These are phyloP conservation scores for Schizotus pectinicornis DNA, from an alignment of 2,888 invertebrate species.

Conservation along the genomic window DNA sequence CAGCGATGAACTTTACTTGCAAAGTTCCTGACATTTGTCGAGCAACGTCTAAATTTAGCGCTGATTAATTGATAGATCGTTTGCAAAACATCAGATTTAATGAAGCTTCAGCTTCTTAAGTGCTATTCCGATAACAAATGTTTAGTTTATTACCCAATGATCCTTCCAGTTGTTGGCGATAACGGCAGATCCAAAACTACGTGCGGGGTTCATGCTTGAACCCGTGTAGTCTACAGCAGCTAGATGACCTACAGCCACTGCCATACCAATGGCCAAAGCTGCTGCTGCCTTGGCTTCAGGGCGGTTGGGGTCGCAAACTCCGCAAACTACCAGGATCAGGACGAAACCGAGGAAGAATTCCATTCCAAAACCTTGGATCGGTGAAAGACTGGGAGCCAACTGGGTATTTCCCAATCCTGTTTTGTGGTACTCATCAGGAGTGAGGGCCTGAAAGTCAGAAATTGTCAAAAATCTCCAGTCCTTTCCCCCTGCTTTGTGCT, in stretches of 20 bases:
- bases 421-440: constrained; percentile 68
- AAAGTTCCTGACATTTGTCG: background rate
- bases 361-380: constrained; percentile 84
- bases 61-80: too few species aligned
- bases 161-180: constrained; percentile 75
- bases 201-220: constrained; percentile 91
- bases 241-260: constrained; percentile 84
- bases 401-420: constrained; percentile 73
- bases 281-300: constrained; percentile 81
- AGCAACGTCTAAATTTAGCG: background rate
- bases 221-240: constrained; percentile 85
- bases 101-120: too few species aligned
- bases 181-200: constrained; percentile 86
- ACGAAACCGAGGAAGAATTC: constrained; percentile 85
- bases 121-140: background rate
- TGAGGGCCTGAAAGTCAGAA: constrained; percentile 64
- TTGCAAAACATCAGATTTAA: too few species aligned
- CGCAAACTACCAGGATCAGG: constrained; percentile 88
- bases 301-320: constrained; percentile 81
- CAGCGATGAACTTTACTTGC: background rate
- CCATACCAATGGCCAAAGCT: constrained; percentile 86
- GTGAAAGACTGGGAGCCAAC: constrained; percentile 65
- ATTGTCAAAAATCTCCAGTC: constrained; percentile 9
- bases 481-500: too few species aligned
- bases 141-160: constrained; percentile 75